Conservation (phyloP, 2,797 vertebrate genomes). For the Melanotaenia trifasciata region DNA sequence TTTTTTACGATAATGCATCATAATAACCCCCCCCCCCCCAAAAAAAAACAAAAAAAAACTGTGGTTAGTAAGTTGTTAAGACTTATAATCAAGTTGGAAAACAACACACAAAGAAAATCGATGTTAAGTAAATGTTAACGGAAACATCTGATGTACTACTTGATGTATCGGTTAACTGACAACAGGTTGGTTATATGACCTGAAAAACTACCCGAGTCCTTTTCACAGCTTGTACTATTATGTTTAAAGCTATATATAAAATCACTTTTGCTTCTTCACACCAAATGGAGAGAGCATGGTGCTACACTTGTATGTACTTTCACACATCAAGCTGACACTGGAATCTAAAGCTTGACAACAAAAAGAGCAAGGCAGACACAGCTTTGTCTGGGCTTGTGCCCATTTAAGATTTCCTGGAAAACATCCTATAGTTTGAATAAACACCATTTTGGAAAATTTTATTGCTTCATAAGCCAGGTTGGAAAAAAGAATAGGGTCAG, state of each 20-base stretch:
- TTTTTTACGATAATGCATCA: constrained; percentile 16
- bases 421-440: not conserved
- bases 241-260: not conserved
- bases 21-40: too few species aligned
- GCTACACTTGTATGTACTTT: not conserved
- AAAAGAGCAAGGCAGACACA: not conserved
- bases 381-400: not conserved
- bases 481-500: not conserved
- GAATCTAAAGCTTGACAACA: constrained; percentile 3
- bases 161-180: not conserved
- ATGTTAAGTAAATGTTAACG: not conserved
- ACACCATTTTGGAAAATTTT: not conserved
- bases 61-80: not conserved
- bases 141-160: not conserved
- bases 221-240: not conserved
- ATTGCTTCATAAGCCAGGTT: not conserved
- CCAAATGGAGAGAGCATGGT: not conserved
- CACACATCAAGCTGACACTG: constrained; percentile 2
- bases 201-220: not conserved
- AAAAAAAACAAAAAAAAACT: not conserved
- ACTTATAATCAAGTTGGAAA: not conserved
- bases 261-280: constrained; percentile 2
- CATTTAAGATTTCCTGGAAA: not conserved
- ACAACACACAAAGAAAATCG: not conserved
- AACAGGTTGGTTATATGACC: not conserved